Conservation (phyloP, 2,888 invertebrate species). For the Iselma pallidipennis region DNA sequence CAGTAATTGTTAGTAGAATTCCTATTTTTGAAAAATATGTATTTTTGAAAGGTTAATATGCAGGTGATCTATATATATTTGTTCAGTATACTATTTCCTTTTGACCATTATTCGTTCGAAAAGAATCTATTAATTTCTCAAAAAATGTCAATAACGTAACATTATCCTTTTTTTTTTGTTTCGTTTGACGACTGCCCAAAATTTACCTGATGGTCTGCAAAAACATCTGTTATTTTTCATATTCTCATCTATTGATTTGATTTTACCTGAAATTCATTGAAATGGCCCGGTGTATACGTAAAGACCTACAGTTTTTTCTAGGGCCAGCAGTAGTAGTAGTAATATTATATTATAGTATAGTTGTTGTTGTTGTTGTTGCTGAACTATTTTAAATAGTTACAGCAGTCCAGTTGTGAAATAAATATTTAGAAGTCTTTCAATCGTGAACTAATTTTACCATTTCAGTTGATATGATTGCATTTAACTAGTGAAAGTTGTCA, state of each 20-base stretch:
- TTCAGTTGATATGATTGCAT: slow-evolving; percentile 32
- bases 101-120: slow-evolving; percentile 10
- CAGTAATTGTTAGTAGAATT: neutral
- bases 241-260: slow-evolving; percentile 9
- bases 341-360: neutral
- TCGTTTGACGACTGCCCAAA: slow-evolving; percentile 2
- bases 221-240: slow-evolving; percentile 22
- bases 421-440: slow-evolving; percentile 28
- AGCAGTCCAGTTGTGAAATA: slow-evolving; percentile 20
- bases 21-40: neutral
- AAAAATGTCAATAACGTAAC: slow-evolving; percentile 26
- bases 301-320: neutral
- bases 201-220: slow-evolving; percentile 17
- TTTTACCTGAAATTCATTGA: slow-evolving; percentile 23
- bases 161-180: slow-evolving; percentile 23
- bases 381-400: slow-evolving; percentile 3
- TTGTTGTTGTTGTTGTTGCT: neutral
- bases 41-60: slow-evolving; percentile 10
- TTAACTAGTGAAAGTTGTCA: slow-evolving; percentile 36
- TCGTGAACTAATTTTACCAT: slow-evolving; percentile 32
- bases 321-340: neutral
- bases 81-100: slow-evolving; percentile 13
- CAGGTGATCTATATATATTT: slow-evolving; percentile 24
- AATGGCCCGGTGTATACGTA: slow-evolving; percentile 1
- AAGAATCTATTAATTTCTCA: slow-evolving; percentile 24